phyloP scores from a whole-genome alignment of 2,113 vertebrate species.

The Colius striatus region DNA sequence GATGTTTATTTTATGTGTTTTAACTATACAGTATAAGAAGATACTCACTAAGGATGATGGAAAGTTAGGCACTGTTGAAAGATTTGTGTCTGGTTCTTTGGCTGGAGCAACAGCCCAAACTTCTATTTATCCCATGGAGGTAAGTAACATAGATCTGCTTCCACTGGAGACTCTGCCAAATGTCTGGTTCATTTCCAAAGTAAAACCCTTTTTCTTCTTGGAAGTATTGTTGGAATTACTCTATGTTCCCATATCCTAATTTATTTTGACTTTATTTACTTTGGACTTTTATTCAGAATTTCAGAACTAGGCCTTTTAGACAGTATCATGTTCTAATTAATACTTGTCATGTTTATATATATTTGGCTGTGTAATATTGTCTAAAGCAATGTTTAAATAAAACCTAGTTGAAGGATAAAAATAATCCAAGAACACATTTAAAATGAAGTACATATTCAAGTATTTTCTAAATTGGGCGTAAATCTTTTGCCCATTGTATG shows the following conservation, averaged over 20 bases:
- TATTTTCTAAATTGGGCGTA: neutral
- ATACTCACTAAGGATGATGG: constrained; percentile 84
- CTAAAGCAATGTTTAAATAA: neutral
- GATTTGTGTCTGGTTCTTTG: constrained; percentile 92
- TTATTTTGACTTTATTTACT: neutral
- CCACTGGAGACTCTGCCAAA: neutral
- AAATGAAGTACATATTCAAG: neutral
- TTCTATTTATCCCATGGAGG: constrained; percentile 97
- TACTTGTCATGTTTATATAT: neutral
- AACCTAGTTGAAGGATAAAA: neutral
- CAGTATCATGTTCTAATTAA: neutral
- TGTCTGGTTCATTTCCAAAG: neutral
- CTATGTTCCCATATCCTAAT: neutral
- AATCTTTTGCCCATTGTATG: neutral
- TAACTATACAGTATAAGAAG: constrained; percentile 88
- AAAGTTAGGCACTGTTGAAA: constrained; percentile 84
- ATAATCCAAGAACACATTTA: neutral
- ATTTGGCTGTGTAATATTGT: neutral
- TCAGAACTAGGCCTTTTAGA: neutral
- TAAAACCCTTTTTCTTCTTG: neutral
- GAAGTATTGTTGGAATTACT: neutral
- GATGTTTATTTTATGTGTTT: constrained; percentile 6
- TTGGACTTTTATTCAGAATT: neutral
- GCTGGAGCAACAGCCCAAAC: constrained; percentile 95
- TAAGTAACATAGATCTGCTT: constrained; percentile 52